Conservation (phyloP, 2,888 invertebrate species). For the Halictus quadricinctus region DNA sequence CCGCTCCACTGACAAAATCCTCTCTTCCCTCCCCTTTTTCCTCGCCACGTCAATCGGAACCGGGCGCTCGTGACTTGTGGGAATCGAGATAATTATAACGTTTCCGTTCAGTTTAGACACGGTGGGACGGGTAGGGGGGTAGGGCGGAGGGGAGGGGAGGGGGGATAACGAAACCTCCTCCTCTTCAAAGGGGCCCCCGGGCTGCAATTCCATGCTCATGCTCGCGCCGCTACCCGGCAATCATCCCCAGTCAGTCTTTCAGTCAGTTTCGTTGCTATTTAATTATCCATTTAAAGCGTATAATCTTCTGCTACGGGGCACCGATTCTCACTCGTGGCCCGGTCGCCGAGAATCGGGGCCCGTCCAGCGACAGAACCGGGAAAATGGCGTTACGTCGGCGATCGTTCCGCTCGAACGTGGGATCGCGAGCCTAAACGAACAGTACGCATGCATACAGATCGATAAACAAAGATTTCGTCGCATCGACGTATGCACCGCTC, state of each 20-base stretch:
- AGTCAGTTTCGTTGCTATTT: conserved; percentile 82
- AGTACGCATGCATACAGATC: background rate
- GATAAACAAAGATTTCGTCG: conserved; percentile 46
- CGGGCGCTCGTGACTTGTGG: conserved; percentile 74
- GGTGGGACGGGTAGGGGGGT: conserved; percentile 20
- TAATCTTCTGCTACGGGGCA: conserved; percentile 79
- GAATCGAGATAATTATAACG: conserved; percentile 81
- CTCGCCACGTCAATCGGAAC: conserved; percentile 68
- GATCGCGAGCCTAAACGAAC: conserved; percentile 26
- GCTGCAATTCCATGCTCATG: conserved; percentile 80
- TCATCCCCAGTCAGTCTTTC: conserved; percentile 82
- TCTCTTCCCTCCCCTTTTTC: conserved; percentile 49
- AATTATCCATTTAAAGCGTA: conserved; percentile 83
- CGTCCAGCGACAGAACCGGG: conserved; percentile 46
- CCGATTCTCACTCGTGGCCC: conserved; percentile 62
- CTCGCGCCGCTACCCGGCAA: conserved; percentile 82
- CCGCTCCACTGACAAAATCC: conserved; percentile 54
- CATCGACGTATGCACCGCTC: background rate
- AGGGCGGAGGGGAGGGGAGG: conserved; percentile 69
- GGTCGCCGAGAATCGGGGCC: conserved; percentile 14
- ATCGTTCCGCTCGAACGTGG: conserved; percentile 36
- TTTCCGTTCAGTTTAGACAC: conserved; percentile 78
- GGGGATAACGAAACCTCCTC: conserved; percentile 77
- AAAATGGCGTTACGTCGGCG: conserved; percentile 20
- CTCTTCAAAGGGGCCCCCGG: conserved; percentile 73